phyloP scores from a whole-genome alignment of 1,140 invertebrate genomes.

The Sycophila sp. region DNA sequence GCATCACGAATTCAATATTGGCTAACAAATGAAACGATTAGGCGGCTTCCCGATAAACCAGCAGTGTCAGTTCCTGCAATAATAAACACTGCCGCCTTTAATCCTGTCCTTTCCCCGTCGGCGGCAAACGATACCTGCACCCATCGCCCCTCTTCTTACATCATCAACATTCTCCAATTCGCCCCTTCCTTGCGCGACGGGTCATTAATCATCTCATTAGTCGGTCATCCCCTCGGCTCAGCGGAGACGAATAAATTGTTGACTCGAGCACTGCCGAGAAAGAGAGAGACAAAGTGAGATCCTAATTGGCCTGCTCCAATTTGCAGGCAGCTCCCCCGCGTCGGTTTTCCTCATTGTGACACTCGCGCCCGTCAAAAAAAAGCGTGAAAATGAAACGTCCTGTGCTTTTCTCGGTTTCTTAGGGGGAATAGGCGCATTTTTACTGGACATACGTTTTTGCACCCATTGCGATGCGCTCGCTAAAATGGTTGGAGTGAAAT shows the following conservation, averaged over 20 bases:
- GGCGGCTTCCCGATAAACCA: too few relatives aligned
- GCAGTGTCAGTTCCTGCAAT: too few relatives aligned
- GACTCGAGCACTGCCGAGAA: neutral
- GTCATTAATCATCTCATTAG: constrained; percentile 10
- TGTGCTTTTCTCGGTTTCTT: too few relatives aligned
- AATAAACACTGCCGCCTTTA: neutral
- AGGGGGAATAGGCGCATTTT: too few relatives aligned
- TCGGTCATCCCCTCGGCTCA: neutral
- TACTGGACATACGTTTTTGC: too few relatives aligned
- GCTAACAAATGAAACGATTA: too few relatives aligned
- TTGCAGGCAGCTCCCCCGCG: neutral
- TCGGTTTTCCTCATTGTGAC: neutral
- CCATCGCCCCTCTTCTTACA: neutral
- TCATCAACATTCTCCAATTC: neutral
- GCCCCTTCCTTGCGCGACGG: neutral
- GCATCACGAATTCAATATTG: too few relatives aligned
- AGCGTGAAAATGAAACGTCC: too few relatives aligned
- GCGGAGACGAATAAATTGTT: neutral
- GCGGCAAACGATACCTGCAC: too few relatives aligned
- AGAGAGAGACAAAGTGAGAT: neutral
- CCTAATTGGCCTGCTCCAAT: neutral
- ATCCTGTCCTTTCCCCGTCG: too few relatives aligned
- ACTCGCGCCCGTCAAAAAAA: neutral
- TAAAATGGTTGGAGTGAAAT: too few relatives aligned
- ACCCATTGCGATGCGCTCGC: too few relatives aligned